A percentile compares a stretch with the other conserved stretches of the same genome.
Evolutionary conservation across 2,113 vertebrate species (phyloP).

Genomic region (Trichechus manatus): DNA sequence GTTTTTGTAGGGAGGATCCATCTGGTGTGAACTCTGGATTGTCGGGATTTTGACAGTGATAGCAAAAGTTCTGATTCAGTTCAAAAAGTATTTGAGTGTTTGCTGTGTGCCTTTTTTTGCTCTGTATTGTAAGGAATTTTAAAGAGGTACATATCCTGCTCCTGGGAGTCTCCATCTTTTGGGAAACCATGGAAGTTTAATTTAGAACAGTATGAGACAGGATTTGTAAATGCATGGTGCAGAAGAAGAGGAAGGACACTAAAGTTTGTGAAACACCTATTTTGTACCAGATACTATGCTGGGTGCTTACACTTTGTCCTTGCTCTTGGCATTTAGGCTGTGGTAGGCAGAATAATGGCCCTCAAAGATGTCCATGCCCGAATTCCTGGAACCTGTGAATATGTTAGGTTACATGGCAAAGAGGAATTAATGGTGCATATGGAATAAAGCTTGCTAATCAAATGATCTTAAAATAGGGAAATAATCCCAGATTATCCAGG

Average conservation of each 20-base stretch:
- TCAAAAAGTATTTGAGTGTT: neutral
- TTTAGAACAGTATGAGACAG: slow-evolving; percentile 21
- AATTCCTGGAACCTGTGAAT: neutral
- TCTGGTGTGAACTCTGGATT: slow-evolving; percentile 17
- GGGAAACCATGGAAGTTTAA: neutral
- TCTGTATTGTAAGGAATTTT: slow-evolving; percentile 30
- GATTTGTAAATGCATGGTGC: neutral
- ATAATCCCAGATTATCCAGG: neutral
- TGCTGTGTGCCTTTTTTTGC: neutral
- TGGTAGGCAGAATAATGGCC: neutral
- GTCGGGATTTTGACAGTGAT: slow-evolving; percentile 26
- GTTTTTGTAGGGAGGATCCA: neutral
- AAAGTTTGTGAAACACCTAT: neutral
- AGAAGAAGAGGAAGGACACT: slow-evolving; percentile 14
- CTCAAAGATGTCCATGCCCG: neutral
- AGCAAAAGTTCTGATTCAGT: neutral
- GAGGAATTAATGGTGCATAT: neutral
- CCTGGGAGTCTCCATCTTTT: neutral
- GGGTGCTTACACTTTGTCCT: neutral
- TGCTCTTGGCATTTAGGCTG: neutral
- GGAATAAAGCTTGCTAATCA: neutral
- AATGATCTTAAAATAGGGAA: neutral
- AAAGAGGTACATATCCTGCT: neutral
- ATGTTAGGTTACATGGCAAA: neutral
- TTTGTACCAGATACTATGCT: neutral